Base-by-base conservation (phyloP, 2,113 vertebrate species). In the Rynchops niger region DNA sequence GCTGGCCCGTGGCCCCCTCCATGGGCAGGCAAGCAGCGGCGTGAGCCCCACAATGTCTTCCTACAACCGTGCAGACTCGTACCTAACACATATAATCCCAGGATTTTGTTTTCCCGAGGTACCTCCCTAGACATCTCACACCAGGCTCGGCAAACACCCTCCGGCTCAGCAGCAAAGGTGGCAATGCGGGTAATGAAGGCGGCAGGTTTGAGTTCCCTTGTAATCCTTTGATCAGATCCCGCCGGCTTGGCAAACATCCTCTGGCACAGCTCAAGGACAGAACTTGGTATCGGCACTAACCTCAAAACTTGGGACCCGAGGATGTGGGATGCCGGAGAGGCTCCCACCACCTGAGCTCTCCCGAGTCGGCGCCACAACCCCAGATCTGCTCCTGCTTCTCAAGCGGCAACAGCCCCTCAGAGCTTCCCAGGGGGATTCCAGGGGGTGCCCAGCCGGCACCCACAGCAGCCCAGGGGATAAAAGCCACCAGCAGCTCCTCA, bases 311-410 rank as follows among this genome's bases (percentile, higher is more conserved):
- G 0, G 26, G 42, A 27, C 23, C 26, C 1, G 2, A 59, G 47
- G 56, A 36, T 12, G 1, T 21, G 47, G 77, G 27, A 62, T 53
- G 38, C 61, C 76, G 2, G 25, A 90, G 47, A 40, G 15, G 22
- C 15, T 43, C 70, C 52, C 45, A 43, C 2, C 2, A 22, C 50
- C 66, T 5, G 19, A 82, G 47, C 29, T 79, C 82, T 59, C 71
- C 52, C 38, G 32, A 74, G 26, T 12, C 56, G 1, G 0, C 0
- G 0, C 22, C 65, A n/a, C 63, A 53, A 5, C 43, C 38, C 34
- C 1, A 1, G 25, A 43, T 36, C 49, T 22, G 29, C n/a, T 93
- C 59, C 69, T 1, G 2, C 43, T 61, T 70, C 72, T 73, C 38
- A 27, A 20, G 36, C 1, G 3, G 23, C 55, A 82, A 3, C 56